A percentile compares a stretch with the other conserved stretches of the same genome.
These are phyloP conservation scores for Drosophila miranda DNA, from an alignment of 1,140 invertebrate genomes.

Conservation along the genomic window DNA sequence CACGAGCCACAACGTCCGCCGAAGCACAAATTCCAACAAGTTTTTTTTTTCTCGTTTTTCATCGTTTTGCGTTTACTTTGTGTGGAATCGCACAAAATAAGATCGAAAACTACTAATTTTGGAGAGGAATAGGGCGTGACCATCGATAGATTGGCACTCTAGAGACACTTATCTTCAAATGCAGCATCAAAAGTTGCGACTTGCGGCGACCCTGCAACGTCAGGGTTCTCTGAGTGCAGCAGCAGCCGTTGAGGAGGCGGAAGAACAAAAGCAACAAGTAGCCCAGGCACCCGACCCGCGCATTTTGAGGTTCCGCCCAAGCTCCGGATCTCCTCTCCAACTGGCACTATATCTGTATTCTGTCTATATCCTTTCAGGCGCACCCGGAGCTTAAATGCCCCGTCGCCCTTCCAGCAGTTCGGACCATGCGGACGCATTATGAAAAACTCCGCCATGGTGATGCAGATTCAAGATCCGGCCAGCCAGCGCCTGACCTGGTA, in stretches of 20 bases:
- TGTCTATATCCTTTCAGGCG: conserved; percentile 87
- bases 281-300: conserved; percentile 39
- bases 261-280: conserved; percentile 12
- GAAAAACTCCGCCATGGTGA: conserved; percentile 97
- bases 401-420: conserved; percentile 95
- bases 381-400: conserved; percentile 95
- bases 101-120: neutral
- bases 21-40: conserved; percentile 52
- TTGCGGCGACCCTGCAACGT: conserved; percentile 36
- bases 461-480: conserved; percentile 98
- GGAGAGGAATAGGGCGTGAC: conserved; percentile 47
- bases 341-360: neutral
- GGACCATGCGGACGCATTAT: conserved; percentile 97
- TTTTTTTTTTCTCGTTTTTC: conserved; percentile 30
- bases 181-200: conserved; percentile 56
- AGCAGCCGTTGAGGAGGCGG: neutral
- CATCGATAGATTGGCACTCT: conserved; percentile 1
- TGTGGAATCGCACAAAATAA: conserved; percentile 26
- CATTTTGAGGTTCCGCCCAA: conserved; percentile 44
- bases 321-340: neutral
- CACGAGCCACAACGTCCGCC: conserved; percentile 43
- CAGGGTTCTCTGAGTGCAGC: conserved; percentile 26
- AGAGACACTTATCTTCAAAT: conserved; percentile 10
- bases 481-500: conserved; percentile 98
- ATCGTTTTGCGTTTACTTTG: conserved; percentile 10